Evolutionary conservation across 2,888 invertebrate genomes (phyloP).

Genomic region (Helleia helle): DNA sequence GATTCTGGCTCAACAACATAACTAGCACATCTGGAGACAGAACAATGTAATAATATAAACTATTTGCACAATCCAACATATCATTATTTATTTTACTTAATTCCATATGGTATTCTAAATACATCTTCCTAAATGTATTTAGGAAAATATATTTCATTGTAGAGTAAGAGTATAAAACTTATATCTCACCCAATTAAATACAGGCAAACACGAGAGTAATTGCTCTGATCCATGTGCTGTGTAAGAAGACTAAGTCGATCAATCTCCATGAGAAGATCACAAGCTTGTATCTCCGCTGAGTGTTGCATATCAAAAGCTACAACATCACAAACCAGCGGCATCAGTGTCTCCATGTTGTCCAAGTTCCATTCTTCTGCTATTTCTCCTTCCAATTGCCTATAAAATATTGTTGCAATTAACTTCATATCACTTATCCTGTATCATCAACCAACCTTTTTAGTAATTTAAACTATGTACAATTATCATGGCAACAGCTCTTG

Average conservation of each 20-base stretch:
- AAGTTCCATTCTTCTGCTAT: constrained; percentile 89
- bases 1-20: constrained; percentile 97
- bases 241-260: constrained; percentile 90
- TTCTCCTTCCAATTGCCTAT: constrained; percentile 89
- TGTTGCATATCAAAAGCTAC: constrained; percentile 96
- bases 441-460: too few relatives aligned
- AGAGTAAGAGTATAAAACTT: too few relatives aligned
- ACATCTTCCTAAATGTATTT: too few relatives aligned
- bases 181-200: constrained; percentile 81
- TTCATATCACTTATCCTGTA: too few relatives aligned
- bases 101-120: too few relatives aligned
- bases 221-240: constrained; percentile 90
- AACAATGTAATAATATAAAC: background rate
- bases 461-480: too few relatives aligned
- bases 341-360: constrained; percentile 74
- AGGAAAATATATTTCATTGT: too few relatives aligned
- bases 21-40: constrained; percentile 85
- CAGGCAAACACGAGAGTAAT: constrained; percentile 93
- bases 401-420: too few relatives aligned
- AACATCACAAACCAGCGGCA: constrained; percentile 88
- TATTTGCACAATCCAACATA: too few relatives aligned
- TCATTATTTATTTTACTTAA: too few relatives aligned
- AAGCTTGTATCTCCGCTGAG: constrained; percentile 99
- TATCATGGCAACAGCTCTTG: too few relatives aligned
- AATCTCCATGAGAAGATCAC: constrained; percentile 98